Evolutionary conservation across 2,113 vertebrate genomes (phyloP).

Genomic region (Sceloporus undulatus): DNA sequence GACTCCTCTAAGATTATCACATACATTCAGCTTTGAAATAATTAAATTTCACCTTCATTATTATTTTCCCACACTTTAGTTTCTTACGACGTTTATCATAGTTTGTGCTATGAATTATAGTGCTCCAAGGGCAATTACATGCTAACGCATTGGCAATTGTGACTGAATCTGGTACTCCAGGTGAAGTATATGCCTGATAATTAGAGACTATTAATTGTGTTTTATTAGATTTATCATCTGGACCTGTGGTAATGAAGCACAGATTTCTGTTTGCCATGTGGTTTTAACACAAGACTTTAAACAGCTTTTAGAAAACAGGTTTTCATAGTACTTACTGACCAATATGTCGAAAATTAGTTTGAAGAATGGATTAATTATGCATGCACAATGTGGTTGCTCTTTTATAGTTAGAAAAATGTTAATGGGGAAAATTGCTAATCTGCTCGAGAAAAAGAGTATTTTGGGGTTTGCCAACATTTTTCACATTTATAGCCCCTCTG

Average conservation of each 20-base stretch:
- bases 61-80: conserved; percentile 49
- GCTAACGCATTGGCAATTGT: conserved; percentile 63
- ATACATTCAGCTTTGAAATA: conserved; percentile 56
- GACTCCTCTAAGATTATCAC: conserved; percentile 23
- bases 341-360: conserved; percentile 59
- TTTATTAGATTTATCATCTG: conserved; percentile 74
- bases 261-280: conserved; percentile 62
- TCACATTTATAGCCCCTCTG: conserved; percentile 16
- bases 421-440: conserved; percentile 65
- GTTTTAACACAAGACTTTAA: conserved; percentile 58
- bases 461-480: background rate
- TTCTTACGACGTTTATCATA: conserved; percentile 54
- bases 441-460: conserved; percentile 31
- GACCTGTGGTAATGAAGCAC: conserved; percentile 67
- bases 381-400: conserved; percentile 65
- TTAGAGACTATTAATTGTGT: conserved; percentile 76
- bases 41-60: conserved; percentile 45
- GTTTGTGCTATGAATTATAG: conserved; percentile 51
- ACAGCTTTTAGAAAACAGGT: conserved; percentile 56
- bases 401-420: conserved; percentile 72
- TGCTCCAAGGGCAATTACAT: conserved; percentile 62
- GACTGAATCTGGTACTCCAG: conserved; percentile 68
- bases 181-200: conserved; percentile 72
- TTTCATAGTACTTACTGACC: conserved; percentile 66
- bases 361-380: conserved; percentile 58